These are phyloP conservation scores for Melanogrammus aeglefinus DNA, from an alignment of 2,797 vertebrate species.

Conservation along the genomic window DNA sequence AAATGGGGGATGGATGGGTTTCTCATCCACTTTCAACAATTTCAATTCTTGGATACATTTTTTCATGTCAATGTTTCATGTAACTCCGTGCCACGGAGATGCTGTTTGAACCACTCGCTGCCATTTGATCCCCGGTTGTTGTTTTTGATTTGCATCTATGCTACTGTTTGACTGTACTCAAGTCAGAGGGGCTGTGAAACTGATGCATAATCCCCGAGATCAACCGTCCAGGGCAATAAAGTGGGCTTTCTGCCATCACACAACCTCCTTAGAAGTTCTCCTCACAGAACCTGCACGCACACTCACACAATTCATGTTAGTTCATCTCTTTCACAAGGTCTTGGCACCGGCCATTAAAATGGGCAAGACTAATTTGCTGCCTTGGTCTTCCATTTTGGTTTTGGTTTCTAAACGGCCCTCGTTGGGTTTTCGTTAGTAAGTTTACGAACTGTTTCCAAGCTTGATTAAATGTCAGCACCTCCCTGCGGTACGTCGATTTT, in stretches of 20 bases:
- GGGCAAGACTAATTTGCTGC: too few species aligned
- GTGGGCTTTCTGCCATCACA: background rate
- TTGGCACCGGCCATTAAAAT: too few species aligned
- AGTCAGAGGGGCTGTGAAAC: slow-evolving; percentile 11
- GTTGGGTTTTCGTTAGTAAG: background rate
- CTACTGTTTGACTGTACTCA: background rate
- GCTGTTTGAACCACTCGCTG: slow-evolving; percentile 23
- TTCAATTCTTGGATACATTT: slow-evolving; percentile 28
- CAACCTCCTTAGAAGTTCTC: background rate
- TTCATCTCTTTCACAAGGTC: background rate
- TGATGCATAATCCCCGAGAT: background rate
- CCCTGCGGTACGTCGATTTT: background rate
- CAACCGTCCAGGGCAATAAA: background rate
- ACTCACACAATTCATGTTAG: background rate
- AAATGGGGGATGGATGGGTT: background rate
- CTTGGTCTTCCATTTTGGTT: background rate
- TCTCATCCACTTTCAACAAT: background rate
- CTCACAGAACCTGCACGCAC: background rate
- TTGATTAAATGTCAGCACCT: background rate
- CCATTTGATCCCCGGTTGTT: slow-evolving; percentile 23
- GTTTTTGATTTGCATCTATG: background rate
- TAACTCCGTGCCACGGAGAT: slow-evolving; percentile 19
- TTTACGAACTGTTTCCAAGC: background rate
- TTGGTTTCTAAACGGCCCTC: background rate
- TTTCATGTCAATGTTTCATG: slow-evolving; percentile 18